Conservation (phyloP, 2,888 invertebrate genomes). For the Leptinotarsa tumamoca region DNA sequence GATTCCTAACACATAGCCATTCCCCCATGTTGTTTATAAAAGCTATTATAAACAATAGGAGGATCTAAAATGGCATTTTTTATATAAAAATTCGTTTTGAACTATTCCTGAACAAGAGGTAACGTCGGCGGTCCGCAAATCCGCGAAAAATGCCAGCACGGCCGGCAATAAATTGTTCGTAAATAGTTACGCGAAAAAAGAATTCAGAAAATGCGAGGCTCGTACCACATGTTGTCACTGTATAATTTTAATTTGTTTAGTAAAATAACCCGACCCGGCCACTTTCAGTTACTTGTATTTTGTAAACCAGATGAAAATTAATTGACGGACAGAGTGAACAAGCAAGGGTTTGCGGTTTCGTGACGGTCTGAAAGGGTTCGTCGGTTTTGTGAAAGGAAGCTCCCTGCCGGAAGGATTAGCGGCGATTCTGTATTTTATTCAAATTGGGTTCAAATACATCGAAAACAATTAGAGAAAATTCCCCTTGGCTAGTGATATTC, state of each 20-base stretch:
- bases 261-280: neutral
- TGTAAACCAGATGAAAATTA: conserved; percentile 14
- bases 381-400: neutral
- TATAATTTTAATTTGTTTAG: conserved; percentile 1
- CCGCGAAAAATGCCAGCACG: neutral
- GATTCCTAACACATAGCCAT: too few relatives aligned
- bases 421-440: neutral
- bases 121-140: neutral
- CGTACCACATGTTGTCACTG: neutral
- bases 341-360: conserved; percentile 10
- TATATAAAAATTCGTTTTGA: too few relatives aligned
- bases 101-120: too few relatives aligned
- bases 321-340: conserved; percentile 5
- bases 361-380: neutral
- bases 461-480: too few relatives aligned
- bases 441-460: too few relatives aligned
- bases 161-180: neutral
- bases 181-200: neutral
- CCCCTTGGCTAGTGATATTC: too few relatives aligned
- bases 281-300: conserved; percentile 5
- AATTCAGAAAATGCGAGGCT: neutral
- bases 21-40: too few relatives aligned
- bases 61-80: too few relatives aligned
- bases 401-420: neutral
- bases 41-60: too few relatives aligned